Percentiles rank a stretch among this genome's conserved stretches.
These are phyloP conservation scores for Rhadinocentrus ornatus DNA, from an alignment of 2,797 vertebrate species.

Conservation along the genomic window DNA sequence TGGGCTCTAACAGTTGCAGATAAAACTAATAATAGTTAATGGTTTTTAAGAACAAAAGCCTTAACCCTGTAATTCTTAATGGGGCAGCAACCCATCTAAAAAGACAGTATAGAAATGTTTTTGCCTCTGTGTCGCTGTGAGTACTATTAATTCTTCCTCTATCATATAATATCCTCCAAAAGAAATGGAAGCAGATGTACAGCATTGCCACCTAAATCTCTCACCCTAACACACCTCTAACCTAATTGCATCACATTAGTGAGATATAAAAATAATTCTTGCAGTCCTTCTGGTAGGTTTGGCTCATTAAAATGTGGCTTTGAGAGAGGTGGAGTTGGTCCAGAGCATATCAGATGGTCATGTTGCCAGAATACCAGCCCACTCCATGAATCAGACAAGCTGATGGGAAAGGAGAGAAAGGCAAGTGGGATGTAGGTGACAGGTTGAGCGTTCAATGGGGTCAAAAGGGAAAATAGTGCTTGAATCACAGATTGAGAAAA, in stretches of 20 bases:
- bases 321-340: conserved; percentile 30
- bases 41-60: conserved; percentile 10
- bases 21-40: conserved; percentile 11
- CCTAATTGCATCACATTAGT: conserved; percentile 28
- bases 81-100: conserved; percentile 3
- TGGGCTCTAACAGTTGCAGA: conserved; percentile 13
- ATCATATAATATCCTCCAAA: conserved; percentile 11
- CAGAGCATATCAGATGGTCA: conserved; percentile 24
- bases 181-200: conserved; percentile 34
- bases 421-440: conserved; percentile 46
- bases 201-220: conserved; percentile 38
- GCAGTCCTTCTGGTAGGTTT: conserved; percentile 51
- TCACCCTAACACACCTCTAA: conserved; percentile 34
- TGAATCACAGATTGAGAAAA: conserved; percentile 64
- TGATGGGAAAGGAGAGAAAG: conserved; percentile 28
- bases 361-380: conserved; percentile 34
- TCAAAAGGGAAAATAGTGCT: conserved; percentile 34
- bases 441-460: conserved; percentile 37
- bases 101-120: not conserved
- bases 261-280: conserved; percentile 29
- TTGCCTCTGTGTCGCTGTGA: not conserved
- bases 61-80: conserved; percentile 18
- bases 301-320: conserved; percentile 32
- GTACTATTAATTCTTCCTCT: conserved; percentile 2
- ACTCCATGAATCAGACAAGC: conserved; percentile 55